These are phyloP conservation scores for Pseudobourletiella spinata DNA, from an alignment of 1,140 invertebrate species.

Conservation along the genomic window DNA sequence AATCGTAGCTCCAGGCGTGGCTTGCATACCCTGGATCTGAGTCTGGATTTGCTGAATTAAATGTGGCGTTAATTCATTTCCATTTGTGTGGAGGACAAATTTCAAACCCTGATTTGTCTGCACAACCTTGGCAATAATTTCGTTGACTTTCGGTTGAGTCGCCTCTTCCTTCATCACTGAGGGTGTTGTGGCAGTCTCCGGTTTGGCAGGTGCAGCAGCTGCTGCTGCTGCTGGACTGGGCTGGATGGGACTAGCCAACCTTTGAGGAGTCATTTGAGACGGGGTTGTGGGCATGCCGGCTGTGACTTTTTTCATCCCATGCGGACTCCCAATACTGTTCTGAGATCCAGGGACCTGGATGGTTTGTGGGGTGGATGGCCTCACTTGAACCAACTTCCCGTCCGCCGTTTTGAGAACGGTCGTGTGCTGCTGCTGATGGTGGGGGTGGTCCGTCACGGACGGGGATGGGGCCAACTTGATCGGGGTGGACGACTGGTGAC, in stretches of 20 bases:
- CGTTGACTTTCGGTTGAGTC: not conserved
- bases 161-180: not conserved
- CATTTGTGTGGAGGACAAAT: not conserved
- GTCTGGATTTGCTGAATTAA: not conserved
- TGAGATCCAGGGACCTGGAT: not conserved
- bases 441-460: not conserved
- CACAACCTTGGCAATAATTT: not conserved
- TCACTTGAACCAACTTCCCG: not conserved
- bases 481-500: slow-evolving; percentile 36
- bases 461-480: not conserved
- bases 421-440: not conserved
- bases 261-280: not conserved
- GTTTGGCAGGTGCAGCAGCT: not conserved
- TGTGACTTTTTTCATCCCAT: not conserved
- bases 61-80: not conserved
- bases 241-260: not conserved
- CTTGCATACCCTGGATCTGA: not conserved
- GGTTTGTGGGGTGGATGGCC: not conserved
- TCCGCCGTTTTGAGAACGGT: not conserved
- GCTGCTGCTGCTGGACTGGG: not conserved
- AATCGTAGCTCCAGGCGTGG: not conserved
- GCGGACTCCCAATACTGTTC: not conserved
- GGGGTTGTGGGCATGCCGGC: no score
- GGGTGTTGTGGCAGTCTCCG: not conserved
- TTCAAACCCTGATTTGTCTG: not conserved